phyloP scores from a whole-genome alignment of 1,140 invertebrate genomes.

The Micrasema minimum region DNA sequence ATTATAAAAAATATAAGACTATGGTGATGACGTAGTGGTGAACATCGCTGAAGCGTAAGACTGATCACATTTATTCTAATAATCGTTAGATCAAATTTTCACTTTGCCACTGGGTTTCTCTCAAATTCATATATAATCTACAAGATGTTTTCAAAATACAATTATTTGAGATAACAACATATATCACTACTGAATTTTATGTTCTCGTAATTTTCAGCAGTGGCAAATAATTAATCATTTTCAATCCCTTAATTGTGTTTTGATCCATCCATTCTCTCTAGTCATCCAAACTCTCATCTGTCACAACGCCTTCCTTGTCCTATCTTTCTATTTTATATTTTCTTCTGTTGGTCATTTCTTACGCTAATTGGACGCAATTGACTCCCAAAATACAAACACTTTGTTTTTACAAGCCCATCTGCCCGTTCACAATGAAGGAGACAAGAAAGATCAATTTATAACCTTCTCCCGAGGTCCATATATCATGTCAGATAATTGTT shows the following conservation, averaged over 20 bases:
- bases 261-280: neutral
- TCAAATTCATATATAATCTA: too few relatives aligned
- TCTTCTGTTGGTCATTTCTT: constrained; percentile 7
- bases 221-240: neutral
- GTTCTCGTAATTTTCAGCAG: too few relatives aligned
- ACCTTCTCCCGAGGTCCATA: neutral
- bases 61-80: too few relatives aligned
- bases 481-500: constrained; percentile 17
- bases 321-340: neutral
- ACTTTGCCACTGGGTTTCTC: too few relatives aligned
- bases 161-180: too few relatives aligned
- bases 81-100: too few relatives aligned
- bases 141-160: too few relatives aligned
- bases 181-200: too few relatives aligned
- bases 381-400: constrained; percentile 18
- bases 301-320: constrained; percentile 17
- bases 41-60: too few relatives aligned
- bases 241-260: constrained; percentile 15
- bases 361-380: constrained; percentile 37
- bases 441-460: constrained; percentile 20
- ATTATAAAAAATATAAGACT: too few relatives aligned
- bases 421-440: constrained; percentile 16
- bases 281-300: constrained; percentile 3
- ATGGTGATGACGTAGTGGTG: too few relatives aligned
- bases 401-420: constrained; percentile 19